Evolutionary conservation across 1,140 invertebrate genomes (phyloP).

Genomic region (Drosophila truncata): DNA sequence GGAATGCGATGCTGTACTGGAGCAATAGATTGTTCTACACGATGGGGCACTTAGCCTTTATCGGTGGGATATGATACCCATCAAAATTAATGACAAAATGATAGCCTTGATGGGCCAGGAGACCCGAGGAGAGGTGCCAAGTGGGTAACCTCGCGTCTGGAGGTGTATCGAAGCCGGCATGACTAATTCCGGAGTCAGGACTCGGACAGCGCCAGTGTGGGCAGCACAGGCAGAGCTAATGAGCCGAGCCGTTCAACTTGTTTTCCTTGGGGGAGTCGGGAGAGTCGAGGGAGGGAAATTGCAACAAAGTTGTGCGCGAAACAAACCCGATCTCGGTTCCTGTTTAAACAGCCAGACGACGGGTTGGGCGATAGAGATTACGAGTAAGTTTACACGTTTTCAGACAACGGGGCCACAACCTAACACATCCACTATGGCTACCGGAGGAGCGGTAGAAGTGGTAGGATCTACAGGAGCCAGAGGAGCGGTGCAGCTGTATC

Average conservation of each 20-base stretch:
- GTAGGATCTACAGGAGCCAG: neutral
- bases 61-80: conserved; percentile 32
- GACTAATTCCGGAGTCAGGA: conserved; percentile 34
- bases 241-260: conserved; percentile 44
- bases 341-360: conserved; percentile 29
- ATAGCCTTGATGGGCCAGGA: conserved; percentile 2
- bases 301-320: conserved; percentile 39
- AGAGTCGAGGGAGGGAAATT: neutral
- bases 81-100: conserved; percentile 48
- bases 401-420: conserved; percentile 46
- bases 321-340: conserved; percentile 46
- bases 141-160: conserved; percentile 34
- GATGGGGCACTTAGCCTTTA: conserved; percentile 26
- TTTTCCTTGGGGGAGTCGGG: conserved; percentile 27
- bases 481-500: neutral
- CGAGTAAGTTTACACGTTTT: conserved; percentile 40
- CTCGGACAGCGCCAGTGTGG: conserved; percentile 34
- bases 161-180: conserved; percentile 16
- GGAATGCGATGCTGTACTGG: conserved; percentile 12
- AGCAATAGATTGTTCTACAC: conserved; percentile 25
- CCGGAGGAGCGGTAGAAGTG: neutral
- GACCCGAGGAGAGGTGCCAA: conserved; percentile 15
- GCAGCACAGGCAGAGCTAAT: conserved; percentile 38
- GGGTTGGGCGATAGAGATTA: conserved; percentile 39
- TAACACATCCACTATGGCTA: conserved; percentile 18